Percentiles rank a stretch among this genome's conserved stretches.
Conservation (phyloP, 2,113 vertebrate genomes). For the Recurvirostra avosetta region DNA sequence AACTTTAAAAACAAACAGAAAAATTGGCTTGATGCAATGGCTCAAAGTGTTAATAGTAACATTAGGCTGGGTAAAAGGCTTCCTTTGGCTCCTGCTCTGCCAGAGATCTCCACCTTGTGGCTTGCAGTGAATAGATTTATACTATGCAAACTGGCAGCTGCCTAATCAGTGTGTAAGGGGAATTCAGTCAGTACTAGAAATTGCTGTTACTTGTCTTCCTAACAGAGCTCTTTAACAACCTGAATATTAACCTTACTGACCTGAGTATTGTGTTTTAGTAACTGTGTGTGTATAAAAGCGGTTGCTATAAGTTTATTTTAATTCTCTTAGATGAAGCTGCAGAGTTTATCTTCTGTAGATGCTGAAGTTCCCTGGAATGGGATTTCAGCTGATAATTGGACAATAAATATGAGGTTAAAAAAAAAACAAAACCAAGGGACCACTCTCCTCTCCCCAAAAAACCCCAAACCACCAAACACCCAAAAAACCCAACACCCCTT, state of each 20-base stretch:
- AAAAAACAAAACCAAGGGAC: too few relatives aligned
- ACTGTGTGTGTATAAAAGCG: background rate
- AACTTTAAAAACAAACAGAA: constrained; percentile 80
- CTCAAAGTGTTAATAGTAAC: constrained; percentile 76
- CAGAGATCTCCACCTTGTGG: constrained; percentile 71
- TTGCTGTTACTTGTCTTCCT: background rate
- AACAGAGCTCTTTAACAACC: background rate
- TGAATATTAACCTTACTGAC: background rate
- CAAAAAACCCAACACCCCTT: background rate
- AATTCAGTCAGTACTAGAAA: background rate
- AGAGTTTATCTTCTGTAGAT: background rate
- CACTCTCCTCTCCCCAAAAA: background rate
- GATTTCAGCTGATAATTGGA: background rate
- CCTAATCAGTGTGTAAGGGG: background rate
- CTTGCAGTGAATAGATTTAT: constrained; percentile 42
- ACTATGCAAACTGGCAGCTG: background rate
- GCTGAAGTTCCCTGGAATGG: background rate
- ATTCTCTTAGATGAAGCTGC: background rate
- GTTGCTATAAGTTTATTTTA: background rate
- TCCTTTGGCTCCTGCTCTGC: constrained; percentile 64
- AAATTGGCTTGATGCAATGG: constrained; percentile 78
- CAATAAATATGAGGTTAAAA: background rate
- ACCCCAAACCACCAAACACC: background rate
- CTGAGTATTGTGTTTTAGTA: background rate
- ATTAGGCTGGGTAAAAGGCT: constrained; percentile 63